A percentile compares a stretch with the other conserved stretches of the same genome.
These are phyloP conservation scores for Lepisosteus osseus DNA, from an alignment of 2,113 vertebrate species.

Conservation along the genomic window DNA sequence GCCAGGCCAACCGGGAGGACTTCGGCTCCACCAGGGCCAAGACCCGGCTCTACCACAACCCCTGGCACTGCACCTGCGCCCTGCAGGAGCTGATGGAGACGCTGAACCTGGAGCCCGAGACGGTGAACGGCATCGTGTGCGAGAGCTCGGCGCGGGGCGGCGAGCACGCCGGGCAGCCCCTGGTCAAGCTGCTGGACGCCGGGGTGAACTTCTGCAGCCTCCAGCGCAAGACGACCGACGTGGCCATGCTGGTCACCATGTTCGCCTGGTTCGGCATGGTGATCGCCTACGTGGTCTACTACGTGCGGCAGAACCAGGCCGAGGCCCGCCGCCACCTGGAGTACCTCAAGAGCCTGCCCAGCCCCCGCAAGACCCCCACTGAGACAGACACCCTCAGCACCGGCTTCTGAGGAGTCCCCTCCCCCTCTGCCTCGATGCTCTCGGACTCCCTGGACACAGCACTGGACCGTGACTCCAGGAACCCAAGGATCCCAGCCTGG, in stretches of 20 bases:
- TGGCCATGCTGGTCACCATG: conserved; percentile 71
- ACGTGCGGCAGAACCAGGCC: conserved; percentile 66
- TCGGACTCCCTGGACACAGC: too few species aligned
- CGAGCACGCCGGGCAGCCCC: conserved; percentile 55
- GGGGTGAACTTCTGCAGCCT: conserved; percentile 67
- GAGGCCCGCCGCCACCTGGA: conserved; percentile 63
- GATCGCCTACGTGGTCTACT: conserved; percentile 68
- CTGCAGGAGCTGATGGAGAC: conserved; percentile 70
- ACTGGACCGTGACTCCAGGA: too few species aligned
- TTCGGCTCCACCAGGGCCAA: conserved; percentile 60
- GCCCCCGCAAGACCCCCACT: conserved; percentile 53
- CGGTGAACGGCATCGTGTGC: conserved; percentile 65
- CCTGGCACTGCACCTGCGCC: conserved; percentile 72
- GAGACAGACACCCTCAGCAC: conserved; percentile 62
- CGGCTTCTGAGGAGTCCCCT: conserved; percentile 41
- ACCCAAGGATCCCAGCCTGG: too few species aligned
- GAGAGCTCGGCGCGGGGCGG: conserved; percentile 59
- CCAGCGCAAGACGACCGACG: conserved; percentile 58
- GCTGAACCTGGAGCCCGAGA: conserved; percentile 64
- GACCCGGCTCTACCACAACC: conserved; percentile 68
- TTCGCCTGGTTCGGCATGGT: conserved; percentile 71
- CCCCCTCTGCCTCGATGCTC: not conserved
- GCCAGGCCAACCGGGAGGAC: conserved; percentile 54
- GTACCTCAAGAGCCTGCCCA: conserved; percentile 68
- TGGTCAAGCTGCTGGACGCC: conserved; percentile 61